Evolutionary conservation across 2,888 invertebrate genomes (phyloP), one percentile per base, ranked within the genome.

Genomic region (Linnaemya vulpina): DNA sequence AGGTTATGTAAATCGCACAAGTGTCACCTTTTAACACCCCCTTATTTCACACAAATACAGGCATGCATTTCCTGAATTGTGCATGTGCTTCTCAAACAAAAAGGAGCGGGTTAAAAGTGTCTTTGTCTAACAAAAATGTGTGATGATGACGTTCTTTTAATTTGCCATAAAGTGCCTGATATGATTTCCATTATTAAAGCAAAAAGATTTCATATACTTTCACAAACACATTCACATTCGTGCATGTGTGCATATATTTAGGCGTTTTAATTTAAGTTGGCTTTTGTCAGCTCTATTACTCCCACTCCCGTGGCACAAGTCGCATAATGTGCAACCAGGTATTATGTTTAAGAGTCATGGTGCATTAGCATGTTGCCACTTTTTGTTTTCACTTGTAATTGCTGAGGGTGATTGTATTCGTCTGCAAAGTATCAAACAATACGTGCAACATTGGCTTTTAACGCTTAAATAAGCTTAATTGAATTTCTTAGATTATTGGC

Each of bases 391-490:
- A 20, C n/a, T 74, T 35, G 17, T 15, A 40, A 13, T 60, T 51
- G 53, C 65, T 15, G 67, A 67, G 76, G 76, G 68, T 75, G 43
- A n/a, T 58, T 63, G 22, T 46, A 65, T 60, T 20, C 22, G 10
- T 13, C 67, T 53, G 60, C 70, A 82, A 68, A n/a, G 63, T 53
- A 58, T 51, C 30, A 74, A 70, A 65, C 65, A 71, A 60, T 63
- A 67, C 70, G 75, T 82, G 88, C 88, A 89, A 88, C 90, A 92
- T 92, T 92, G 92, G 92, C 92, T 92, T 92, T 92, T 92, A 92
- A 92, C 92, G 92, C 91, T 92, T 90, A 92, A 92, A 92, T 92
- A 91, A 92, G 92, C 92, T 91, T 92, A 91, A 92, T 92, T 92
- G 90, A 92, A 92, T 92, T 91, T 86, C 90, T 83, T 76, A 58